Percentiles rank a stretch among this genome's conserved stretches.
Evolutionary conservation across 2,113 vertebrate species (phyloP).

Genomic region (Cinclus cinclus): DNA sequence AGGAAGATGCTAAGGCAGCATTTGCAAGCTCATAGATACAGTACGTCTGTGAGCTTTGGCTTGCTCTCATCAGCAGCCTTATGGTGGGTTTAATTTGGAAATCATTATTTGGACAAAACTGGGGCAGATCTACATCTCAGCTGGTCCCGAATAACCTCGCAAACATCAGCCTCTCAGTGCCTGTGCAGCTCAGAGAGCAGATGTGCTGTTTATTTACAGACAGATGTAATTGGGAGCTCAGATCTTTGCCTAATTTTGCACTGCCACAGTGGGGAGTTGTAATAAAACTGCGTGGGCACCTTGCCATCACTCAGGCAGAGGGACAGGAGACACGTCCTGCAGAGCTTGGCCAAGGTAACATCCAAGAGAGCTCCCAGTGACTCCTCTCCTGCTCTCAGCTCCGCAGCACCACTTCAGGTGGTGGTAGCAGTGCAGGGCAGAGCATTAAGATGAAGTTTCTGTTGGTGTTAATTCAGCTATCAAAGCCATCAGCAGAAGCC

Average conservation of each 20-base stretch:
- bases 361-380: background rate
- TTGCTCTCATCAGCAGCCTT: background rate
- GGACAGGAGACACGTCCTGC: background rate
- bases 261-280: background rate
- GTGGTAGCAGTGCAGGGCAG: background rate
- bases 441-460: background rate
- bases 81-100: conserved; percentile 26
- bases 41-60: background rate
- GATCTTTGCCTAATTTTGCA: background rate
- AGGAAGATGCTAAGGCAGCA: background rate
- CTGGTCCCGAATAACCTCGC: background rate
- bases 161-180: background rate
- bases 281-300: background rate
- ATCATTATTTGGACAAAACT: conserved; percentile 10
- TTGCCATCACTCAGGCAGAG: background rate
- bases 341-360: background rate
- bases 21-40: background rate
- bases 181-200: background rate
- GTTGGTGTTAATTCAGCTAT: background rate
- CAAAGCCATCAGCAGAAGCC: background rate
- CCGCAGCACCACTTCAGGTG: background rate
- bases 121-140: conserved; percentile 15
- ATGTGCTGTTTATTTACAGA: background rate
- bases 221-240: background rate
- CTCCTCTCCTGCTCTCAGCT: background rate